Base-by-base conservation (phyloP, 2,888 invertebrate species). In the Agonopterix heracliana region DNA sequence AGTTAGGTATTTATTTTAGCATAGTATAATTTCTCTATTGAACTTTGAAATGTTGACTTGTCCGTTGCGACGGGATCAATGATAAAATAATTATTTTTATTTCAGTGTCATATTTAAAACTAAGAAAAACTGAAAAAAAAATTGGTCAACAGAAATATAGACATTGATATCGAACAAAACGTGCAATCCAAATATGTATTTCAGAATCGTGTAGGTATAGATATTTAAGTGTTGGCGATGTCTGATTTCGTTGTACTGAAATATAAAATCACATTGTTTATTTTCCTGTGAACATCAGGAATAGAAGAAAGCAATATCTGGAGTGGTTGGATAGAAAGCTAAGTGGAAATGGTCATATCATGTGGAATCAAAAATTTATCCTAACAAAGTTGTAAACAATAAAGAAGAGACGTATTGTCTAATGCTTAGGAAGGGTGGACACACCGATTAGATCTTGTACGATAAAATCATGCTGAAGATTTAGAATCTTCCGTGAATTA, bases 1-100 rank as follows among this genome's bases (percentile, higher is more conserved):
- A 87, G 86, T 78, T 88, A 88, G 84, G 85, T 88, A 88, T 87
- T 87, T 88, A 88, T 88, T 88, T 87, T 87, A 88, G 85, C 71
- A 74, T 87, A 88, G 81, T 82, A 71, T 82, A 77, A 82, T 84
- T 83, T 82, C 77, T 70, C 12, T 9, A 13, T 12, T 68, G 64
- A 77, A 74, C 70, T 78, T 75, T 74, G 64, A 76, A 75, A 69
- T 72, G 71, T 54, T 64, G 61, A 66, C 71, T 76, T 75, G 76
- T 78, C 78, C 68, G 35, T 65, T 63, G 60, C 59, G 68, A 69
- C 69, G 69, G 61, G 68, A 67, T 71, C 67, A 26, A 74, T 71
- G 68, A 64, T 64, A 57, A 69, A 26, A 26, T 26, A 26, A 66
- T 67, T 66, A 67, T 69, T 69, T 74, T 77, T 72, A 66, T 71